These are phyloP conservation scores for Micrastur ruficollis DNA, from an alignment of 2,797 vertebrate species.

Conservation along the genomic window DNA sequence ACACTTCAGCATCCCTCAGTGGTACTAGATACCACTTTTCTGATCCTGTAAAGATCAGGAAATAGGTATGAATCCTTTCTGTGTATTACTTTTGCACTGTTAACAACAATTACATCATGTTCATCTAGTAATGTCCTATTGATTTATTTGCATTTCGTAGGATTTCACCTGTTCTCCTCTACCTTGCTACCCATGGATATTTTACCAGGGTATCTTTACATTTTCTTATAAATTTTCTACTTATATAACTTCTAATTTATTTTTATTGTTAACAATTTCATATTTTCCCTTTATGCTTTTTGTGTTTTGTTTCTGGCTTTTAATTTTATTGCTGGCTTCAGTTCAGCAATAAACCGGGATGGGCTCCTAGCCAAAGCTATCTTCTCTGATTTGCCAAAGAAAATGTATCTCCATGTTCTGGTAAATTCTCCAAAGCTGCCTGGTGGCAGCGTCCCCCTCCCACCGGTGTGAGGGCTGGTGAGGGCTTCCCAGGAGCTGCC, in stretches of 20 bases:
- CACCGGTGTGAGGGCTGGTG: rapidly evolving
- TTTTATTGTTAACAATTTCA: background rate
- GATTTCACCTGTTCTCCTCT: background rate
- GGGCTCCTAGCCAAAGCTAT: background rate
- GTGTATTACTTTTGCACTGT: background rate
- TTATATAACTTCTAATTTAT: background rate
- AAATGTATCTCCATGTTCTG: background rate
- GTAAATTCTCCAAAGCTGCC: background rate
- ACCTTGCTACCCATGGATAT: background rate
- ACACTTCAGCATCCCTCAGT: background rate
- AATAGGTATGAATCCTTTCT: background rate
- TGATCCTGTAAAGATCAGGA: background rate
- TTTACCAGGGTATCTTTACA: background rate
- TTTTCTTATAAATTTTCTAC: background rate
- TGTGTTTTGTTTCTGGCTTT: conserved; percentile 19
- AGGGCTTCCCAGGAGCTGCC: background rate
- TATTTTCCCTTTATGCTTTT: background rate
- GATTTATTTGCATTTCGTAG: background rate
- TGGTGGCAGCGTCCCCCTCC: background rate
- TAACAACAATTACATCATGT: background rate
- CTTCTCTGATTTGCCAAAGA: background rate
- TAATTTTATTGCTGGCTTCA: conserved; percentile 17
- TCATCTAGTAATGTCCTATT: background rate
- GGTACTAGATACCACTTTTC: background rate
- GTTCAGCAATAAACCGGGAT: background rate